Evolutionary conservation across 2,113 vertebrate species (phyloP).

Genomic region (Morone chrysops): DNA sequence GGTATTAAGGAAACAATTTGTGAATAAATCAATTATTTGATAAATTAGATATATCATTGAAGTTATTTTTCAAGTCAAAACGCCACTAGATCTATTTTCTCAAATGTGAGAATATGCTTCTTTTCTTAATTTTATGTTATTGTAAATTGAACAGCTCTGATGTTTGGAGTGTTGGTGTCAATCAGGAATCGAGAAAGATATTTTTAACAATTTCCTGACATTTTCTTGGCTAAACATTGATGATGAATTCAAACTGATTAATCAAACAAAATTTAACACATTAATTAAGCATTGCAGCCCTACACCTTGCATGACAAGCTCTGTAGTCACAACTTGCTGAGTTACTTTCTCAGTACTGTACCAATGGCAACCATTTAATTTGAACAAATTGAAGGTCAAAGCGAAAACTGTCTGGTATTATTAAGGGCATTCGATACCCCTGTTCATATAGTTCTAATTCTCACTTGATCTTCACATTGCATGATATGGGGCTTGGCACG

Average conservation of each 20-base stretch:
- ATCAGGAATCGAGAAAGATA: no score
- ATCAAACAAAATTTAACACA: background rate
- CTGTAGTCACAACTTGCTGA: background rate
- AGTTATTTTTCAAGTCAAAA: no score
- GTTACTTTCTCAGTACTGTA: background rate
- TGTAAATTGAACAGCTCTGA: background rate
- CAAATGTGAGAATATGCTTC: no score
- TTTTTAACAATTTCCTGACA: no score
- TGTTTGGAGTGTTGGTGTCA: background rate
- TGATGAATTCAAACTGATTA: background rate
- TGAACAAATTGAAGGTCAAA: conserved; percentile 24
- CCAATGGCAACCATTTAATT: conserved; percentile 15
- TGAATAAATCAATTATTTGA: background rate
- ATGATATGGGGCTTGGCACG: conserved; percentile 2
- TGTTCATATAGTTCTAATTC: conserved; percentile 19
- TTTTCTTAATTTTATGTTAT: background rate
- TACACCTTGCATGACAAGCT: background rate
- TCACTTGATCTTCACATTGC: conserved; percentile 24
- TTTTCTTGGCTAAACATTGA: no score
- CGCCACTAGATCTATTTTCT: no score
- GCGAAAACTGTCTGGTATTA: conserved; percentile 23
- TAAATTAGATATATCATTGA: no score
- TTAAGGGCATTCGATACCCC: background rate
- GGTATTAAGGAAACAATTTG: background rate
- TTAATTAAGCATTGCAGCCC: background rate